Conservation (phyloP, 2,113 vertebrate species). For the Chauna torquata region DNA sequence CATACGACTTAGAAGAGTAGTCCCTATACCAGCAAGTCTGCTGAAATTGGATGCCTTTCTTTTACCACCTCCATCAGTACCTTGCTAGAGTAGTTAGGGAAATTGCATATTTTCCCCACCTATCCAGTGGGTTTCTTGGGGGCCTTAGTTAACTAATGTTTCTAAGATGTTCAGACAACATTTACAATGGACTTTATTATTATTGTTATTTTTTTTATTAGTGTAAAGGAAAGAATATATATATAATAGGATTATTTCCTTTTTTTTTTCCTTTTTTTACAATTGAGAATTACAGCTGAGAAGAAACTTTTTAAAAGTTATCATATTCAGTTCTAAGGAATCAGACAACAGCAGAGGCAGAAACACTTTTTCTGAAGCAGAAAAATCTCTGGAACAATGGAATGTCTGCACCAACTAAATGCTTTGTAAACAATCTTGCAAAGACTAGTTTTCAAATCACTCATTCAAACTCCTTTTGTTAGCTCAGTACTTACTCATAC, state of each 20-base stretch:
- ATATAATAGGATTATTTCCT: rapidly evolving
- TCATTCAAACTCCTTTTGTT: neutral
- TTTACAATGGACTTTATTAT: neutral
- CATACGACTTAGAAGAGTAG: neutral
- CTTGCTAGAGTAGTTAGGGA: neutral
- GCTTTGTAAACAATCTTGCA: neutral
- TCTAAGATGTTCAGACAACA: neutral
- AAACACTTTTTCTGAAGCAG: neutral
- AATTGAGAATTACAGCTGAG: neutral
- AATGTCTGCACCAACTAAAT: neutral
- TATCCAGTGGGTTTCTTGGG: neutral
- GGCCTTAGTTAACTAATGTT: neutral
- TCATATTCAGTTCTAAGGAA: neutral
- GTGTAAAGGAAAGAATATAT: neutral
- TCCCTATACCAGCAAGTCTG: neutral
- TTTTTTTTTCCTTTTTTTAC: neutral
- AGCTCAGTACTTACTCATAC: neutral
- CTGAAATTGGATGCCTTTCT: neutral
- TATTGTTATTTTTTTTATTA: neutral
- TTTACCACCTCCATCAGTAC: neutral
- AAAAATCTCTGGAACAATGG: neutral
- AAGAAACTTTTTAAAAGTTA: neutral
- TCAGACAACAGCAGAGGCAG: neutral
- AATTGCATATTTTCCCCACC: neutral
- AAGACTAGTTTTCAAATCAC: neutral